A percentile compares a stretch with the other conserved stretches of the same genome.
phyloP scores from a whole-genome alignment of 2,888 invertebrate genomes.

The Erpobdella octoculata region DNA sequence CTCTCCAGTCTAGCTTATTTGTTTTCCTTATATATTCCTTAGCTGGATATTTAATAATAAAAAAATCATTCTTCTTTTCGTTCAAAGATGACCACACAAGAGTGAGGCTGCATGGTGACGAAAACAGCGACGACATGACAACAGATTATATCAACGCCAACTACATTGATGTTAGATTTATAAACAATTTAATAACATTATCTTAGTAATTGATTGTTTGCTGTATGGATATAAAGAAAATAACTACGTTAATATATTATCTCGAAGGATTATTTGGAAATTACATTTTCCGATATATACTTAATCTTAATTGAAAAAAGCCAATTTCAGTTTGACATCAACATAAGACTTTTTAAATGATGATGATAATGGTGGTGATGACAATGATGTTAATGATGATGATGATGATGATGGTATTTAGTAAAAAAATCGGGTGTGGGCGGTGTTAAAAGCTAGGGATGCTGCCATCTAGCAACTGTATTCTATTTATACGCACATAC shows the following conservation, averaged over 20 bases:
- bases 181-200: too few relatives aligned
- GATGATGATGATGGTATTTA: neutral
- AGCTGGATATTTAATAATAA: too few relatives aligned
- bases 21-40: too few relatives aligned
- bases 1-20: too few relatives aligned
- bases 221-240: too few relatives aligned
- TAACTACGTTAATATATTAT: too few relatives aligned
- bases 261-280: too few relatives aligned
- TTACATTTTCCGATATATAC: neutral
- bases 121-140: constrained; percentile 61
- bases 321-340: neutral
- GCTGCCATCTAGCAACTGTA: too few relatives aligned
- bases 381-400: neutral
- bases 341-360: neutral
- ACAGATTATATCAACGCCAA: constrained; percentile 96
- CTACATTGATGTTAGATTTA: constrained; percentile 63
- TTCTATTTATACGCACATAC: too few relatives aligned
- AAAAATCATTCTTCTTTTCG: neutral
- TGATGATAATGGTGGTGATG: neutral
- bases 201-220: too few relatives aligned
- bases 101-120: constrained; percentile 67
- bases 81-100: constrained; percentile 72
- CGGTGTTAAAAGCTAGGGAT: too few relatives aligned
- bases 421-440: too few relatives aligned
- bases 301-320: neutral